Conservation (phyloP, 2,888 invertebrate genomes). For the Stenchaetothrips biformis region DNA sequence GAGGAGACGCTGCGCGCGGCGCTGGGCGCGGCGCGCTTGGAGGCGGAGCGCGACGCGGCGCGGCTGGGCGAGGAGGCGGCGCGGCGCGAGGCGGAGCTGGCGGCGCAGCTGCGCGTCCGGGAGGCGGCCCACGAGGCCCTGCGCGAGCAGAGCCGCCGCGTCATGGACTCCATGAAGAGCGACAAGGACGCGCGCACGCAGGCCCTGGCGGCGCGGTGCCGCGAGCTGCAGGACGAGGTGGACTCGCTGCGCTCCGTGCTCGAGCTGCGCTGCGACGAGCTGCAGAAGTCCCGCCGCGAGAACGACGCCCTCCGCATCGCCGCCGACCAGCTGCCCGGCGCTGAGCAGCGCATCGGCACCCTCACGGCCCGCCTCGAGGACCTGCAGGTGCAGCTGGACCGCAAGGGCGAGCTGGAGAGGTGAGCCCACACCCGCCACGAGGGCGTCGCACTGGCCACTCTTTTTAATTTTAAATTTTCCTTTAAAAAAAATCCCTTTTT, state of each 20-base stretch:
- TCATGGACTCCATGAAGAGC: slow-evolving; percentile 45
- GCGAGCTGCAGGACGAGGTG: slow-evolving; percentile 61
- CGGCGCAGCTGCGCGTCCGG: slow-evolving; percentile 38
- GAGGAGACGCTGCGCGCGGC: slow-evolving; percentile 21
- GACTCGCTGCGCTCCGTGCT: slow-evolving; percentile 82
- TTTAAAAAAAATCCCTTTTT: no score
- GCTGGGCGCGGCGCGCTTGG: slow-evolving; percentile 30
- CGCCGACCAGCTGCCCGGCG: slow-evolving; percentile 66
- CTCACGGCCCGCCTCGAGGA: slow-evolving; percentile 83
- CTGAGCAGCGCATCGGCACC: slow-evolving; percentile 68
- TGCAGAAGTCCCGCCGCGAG: slow-evolving; percentile 68
- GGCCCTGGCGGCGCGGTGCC: slow-evolving; percentile 35
- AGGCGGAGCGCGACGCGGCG: slow-evolving; percentile 35
- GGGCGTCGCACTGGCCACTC: no score
- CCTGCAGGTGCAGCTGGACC: slow-evolving; percentile 66
- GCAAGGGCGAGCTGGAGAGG: slow-evolving; percentile 67
- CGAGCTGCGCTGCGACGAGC: slow-evolving; percentile 81
- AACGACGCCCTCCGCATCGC: slow-evolving; percentile 65
- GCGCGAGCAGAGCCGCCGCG: slow-evolving; percentile 42
- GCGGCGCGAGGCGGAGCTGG: slow-evolving; percentile 42
- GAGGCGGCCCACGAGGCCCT: slow-evolving; percentile 44
- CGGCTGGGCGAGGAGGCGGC: slow-evolving; percentile 37
- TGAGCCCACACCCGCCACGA: slow-evolving; percentile 47
- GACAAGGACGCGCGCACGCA: slow-evolving; percentile 43
- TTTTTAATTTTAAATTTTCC: slow-evolving; percentile 7